Conservation (phyloP, 2,113 vertebrate species). For the Plectropomus leopardus region DNA sequence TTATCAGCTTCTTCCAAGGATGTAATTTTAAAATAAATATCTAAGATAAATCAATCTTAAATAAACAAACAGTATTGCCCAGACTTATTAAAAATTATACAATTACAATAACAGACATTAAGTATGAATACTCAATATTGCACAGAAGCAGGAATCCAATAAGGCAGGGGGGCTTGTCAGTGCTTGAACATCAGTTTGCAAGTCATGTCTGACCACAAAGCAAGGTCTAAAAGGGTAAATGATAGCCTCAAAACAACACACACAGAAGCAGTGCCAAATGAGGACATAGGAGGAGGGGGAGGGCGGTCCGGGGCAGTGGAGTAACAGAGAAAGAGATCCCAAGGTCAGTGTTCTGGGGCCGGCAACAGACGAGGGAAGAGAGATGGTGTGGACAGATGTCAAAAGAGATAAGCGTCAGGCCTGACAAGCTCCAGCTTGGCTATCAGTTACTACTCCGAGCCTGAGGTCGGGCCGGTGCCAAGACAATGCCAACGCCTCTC, state of each 20-base stretch:
- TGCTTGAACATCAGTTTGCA: conserved; percentile 39
- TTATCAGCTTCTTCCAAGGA: background rate
- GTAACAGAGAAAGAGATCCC: conserved; percentile 74
- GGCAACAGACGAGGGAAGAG: conserved; percentile 76
- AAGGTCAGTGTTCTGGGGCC: conserved; percentile 87
- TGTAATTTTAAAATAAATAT: background rate
- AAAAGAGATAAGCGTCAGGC: conserved; percentile 86
- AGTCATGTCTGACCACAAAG: conserved; percentile 49
- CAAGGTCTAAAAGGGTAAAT: conserved; percentile 63
- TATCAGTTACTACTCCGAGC: conserved; percentile 87
- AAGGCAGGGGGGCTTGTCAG: conserved; percentile 5
- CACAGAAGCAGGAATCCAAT: conserved; percentile 5
- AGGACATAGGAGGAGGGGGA: conserved; percentile 31
- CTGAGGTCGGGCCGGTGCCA: conserved; percentile 83
- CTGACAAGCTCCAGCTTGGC: conserved; percentile 86
- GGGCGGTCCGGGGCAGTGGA: conserved; percentile 41
- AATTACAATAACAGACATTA: background rate
- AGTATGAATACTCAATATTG: background rate
- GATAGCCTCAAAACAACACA: conserved; percentile 49
- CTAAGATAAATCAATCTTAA: background rate
- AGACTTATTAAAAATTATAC: background rate
- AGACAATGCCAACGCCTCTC: conserved; percentile 81
- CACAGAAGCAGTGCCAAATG: conserved; percentile 48
- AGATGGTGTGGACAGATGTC: conserved; percentile 89
- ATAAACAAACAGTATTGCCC: background rate